Conservation (phyloP, 2,113 vertebrate species). For the Malurus melanocephalus region DNA sequence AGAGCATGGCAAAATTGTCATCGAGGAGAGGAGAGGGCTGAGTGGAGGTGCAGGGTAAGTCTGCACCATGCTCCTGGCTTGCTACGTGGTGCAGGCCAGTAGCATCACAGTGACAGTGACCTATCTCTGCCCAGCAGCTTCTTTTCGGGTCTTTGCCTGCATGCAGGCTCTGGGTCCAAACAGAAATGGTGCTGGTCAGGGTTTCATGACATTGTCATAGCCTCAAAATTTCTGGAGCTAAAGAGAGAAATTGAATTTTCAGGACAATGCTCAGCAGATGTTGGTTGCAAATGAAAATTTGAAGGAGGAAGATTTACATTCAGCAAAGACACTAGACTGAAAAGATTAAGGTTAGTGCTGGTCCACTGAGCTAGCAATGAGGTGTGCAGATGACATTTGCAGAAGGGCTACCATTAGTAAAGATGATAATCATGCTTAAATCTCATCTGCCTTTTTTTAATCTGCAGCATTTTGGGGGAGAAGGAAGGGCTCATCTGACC, state of each 20-base stretch:
- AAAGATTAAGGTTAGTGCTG: background rate
- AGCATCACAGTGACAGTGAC: background rate
- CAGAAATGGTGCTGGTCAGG: background rate
- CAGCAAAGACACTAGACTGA: background rate
- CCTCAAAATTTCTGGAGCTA: background rate
- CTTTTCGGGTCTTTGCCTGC: background rate
- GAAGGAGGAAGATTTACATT: background rate
- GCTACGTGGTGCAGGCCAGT: background rate
- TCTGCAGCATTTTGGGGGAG: background rate
- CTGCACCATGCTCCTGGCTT: background rate
- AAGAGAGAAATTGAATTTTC: background rate
- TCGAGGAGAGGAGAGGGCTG: background rate
- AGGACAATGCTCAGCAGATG: background rate
- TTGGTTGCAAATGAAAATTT: background rate
- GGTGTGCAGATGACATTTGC: background rate
- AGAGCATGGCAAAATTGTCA: background rate
- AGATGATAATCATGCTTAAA: background rate
- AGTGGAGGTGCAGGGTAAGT: fast-evolving
- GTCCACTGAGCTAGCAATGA: background rate
- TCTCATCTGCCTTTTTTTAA: background rate
- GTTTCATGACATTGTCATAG: background rate
- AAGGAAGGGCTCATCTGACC: background rate
- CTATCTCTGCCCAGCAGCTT: background rate
- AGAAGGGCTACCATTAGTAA: background rate
- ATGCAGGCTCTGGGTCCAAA: background rate